Conservation (phyloP, 2,888 invertebrate species). For the Sympetrum striolatum region DNA sequence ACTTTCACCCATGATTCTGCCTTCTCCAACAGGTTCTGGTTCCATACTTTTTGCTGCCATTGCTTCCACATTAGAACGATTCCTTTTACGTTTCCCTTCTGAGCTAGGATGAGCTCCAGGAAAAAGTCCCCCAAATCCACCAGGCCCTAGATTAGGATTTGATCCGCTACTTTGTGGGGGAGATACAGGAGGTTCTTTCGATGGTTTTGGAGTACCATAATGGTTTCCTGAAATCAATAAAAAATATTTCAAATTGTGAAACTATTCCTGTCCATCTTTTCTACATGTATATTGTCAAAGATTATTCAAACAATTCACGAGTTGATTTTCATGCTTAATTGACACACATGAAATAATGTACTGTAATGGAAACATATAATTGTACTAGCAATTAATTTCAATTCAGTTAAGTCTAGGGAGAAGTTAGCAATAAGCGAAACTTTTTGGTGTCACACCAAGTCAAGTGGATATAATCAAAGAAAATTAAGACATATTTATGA, state of each 20-base stretch:
- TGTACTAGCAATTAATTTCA: no score
- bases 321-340: no score
- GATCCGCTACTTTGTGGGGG: slow-evolving; percentile 52
- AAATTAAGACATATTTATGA: no score
- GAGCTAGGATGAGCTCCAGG: slow-evolving; percentile 63
- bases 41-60: slow-evolving; percentile 58
- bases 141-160: slow-evolving; percentile 47
- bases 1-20: slow-evolving; percentile 11
- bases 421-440: no score
- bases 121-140: slow-evolving; percentile 54
- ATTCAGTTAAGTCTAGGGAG: no score
- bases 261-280: no score
- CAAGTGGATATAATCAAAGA: no score
- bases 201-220: slow-evolving; percentile 68
- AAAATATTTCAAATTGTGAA: neutral
- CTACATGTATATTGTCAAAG: neutral
- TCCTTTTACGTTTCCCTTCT: slow-evolving; percentile 63
- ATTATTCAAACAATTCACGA: neutral
- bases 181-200: slow-evolving; percentile 55
- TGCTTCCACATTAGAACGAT: slow-evolving; percentile 65
- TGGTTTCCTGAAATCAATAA: slow-evolving; percentile 63
- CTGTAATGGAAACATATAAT: no score
- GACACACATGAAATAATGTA: no score
- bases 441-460: no score
- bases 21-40: slow-evolving; percentile 48